phyloP scores from a whole-genome alignment of 2,113 vertebrate species.

The Aldabrachelys gigantea region DNA sequence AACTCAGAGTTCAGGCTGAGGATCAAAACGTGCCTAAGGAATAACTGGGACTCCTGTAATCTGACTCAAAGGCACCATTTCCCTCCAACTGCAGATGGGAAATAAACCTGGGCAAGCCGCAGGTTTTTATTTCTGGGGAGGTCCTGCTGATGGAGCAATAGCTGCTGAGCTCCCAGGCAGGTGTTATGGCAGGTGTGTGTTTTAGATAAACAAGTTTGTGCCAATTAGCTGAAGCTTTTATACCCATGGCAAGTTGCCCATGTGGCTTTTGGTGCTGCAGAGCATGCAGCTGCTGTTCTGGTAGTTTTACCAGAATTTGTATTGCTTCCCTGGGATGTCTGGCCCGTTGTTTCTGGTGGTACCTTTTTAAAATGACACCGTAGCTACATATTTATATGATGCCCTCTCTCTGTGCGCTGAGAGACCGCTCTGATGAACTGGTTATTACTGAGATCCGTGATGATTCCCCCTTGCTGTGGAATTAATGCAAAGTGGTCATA shows the following conservation, averaged over 20 bases:
- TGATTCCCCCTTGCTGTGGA: neutral
- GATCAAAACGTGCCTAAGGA: neutral
- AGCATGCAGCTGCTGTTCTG: neutral
- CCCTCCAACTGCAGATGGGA: neutral
- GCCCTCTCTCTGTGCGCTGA: neutral
- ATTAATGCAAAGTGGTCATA: fast-evolving
- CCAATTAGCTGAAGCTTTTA: neutral
- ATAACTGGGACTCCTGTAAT: neutral
- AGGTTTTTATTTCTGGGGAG: fast-evolving
- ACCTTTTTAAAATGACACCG: neutral
- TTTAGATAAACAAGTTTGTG: neutral
- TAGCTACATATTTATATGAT: fast-evolving
- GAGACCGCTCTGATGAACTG: fast-evolving
- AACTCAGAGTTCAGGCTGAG: fast-evolving
- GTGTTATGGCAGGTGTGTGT: fast-evolving
- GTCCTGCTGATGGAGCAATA: fast-evolving
- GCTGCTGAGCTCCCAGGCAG: neutral
- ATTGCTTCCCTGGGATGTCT: fast-evolving
- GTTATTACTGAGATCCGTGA: fast-evolving
- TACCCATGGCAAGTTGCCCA: neutral
- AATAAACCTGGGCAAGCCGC: neutral
- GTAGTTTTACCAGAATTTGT: neutral
- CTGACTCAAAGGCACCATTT: neutral
- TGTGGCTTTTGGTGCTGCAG: neutral
- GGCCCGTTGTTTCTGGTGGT: fast-evolving